Base-by-base conservation (phyloP, 1,140 invertebrate species). In the Planococcus citri region DNA sequence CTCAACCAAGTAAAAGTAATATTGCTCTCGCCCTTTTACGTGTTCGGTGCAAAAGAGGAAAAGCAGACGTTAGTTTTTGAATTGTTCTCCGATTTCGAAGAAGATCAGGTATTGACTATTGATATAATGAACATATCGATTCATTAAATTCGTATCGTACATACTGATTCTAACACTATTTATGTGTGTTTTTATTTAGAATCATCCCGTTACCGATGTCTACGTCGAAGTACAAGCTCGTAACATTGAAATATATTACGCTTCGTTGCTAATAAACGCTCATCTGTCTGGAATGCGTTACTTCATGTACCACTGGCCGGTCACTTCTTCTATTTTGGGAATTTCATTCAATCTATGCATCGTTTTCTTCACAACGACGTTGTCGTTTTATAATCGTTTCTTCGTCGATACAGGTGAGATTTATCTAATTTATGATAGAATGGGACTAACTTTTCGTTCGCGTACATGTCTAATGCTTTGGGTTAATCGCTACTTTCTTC, bases 281-380 rank as follows among this genome's bases (percentile, higher is more conserved):
- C 87, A 92, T 75, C 89, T 94, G 78, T 86, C 86, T 8, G 92
- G 92, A 1, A 75, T 94, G 17, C 86, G 92, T 4, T 92, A 93
- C 79, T 78, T 91, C 61, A 93, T 94, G 90, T 94, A 88, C 82
- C 85, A 93, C 79, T 94, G 89, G 88, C 91, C 91, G 64, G 79
- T 88, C 70, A 71, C 88, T 24, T 89, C 91, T 71, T 88, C 90
- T 71, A 76, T 86, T 74, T 76, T 92, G 74, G 90, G 90, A 73
- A 88, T 92, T 75, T 83, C 84, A 73, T 87, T 88, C 58, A 93
- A 91, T 78, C 79, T 93, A 72, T 88, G 92, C 80, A 91, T 93
- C 80, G 87, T 94, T 77, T 83, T 88, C 25, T 64, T 64, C 20
- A 25, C 60, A 10, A 25, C 25, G 10, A 17, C 60, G 25, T 17